Conservation (phyloP, 2,797 vertebrate genomes). For the Enoplosus armatus region DNA sequence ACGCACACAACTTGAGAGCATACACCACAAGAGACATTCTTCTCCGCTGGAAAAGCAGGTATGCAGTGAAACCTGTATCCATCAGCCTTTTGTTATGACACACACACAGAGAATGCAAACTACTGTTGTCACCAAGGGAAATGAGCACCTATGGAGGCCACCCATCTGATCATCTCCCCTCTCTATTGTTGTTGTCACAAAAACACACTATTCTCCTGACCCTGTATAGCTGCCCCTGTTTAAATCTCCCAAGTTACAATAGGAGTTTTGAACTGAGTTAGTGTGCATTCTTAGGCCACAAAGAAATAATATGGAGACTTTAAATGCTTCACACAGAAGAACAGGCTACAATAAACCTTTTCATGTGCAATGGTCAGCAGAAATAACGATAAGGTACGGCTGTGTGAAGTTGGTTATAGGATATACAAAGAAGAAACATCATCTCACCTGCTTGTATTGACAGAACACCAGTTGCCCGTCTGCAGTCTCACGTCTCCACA, state of each 20-base stretch:
- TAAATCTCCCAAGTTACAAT: neutral
- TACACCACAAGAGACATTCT: neutral
- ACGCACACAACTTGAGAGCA: neutral
- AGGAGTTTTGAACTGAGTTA: neutral
- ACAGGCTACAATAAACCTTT: neutral
- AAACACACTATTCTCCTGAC: neutral
- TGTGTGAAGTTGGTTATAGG: neutral
- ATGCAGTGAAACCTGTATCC: constrained; percentile 53
- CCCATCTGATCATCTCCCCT: neutral
- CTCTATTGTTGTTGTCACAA: neutral
- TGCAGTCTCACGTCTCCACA: neutral
- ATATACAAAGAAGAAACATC: neutral
- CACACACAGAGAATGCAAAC: constrained; percentile 14
- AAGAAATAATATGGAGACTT: neutral
- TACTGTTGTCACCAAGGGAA: constrained; percentile 5
- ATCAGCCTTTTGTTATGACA: neutral
- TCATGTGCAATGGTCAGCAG: fast-evolving
- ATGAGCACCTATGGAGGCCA: neutral
- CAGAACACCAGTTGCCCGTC: constrained; percentile 28
- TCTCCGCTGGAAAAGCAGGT: neutral
- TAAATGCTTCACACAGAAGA: neutral
- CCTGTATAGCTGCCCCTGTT: neutral
- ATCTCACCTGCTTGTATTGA: constrained; percentile 47
- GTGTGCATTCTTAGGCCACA: neutral
- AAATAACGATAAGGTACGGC: fast-evolving